Conservation (phyloP, 2,888 invertebrate genomes). For the Eupithecia inturbata region DNA sequence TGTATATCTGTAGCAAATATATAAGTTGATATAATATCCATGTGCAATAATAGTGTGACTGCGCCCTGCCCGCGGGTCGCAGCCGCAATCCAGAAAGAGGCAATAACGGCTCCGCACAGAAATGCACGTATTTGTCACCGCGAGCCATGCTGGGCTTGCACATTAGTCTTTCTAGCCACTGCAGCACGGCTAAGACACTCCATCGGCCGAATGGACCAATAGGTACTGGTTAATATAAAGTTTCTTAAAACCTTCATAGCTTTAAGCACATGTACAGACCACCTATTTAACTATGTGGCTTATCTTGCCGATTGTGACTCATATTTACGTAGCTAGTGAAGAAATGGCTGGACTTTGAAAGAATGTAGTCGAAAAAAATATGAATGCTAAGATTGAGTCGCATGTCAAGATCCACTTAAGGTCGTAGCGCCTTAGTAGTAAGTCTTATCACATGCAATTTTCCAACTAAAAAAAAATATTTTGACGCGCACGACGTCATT, state of each 20-base stretch:
- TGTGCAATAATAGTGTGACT: neutral
- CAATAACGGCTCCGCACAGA: conserved; percentile 7
- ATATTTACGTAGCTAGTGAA: too few relatives aligned
- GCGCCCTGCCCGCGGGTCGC: neutral
- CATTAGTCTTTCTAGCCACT: neutral
- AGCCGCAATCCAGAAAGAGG: conserved; percentile 18
- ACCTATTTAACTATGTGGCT: too few relatives aligned
- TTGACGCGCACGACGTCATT: neutral
- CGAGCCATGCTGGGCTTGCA: neutral
- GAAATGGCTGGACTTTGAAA: too few relatives aligned
- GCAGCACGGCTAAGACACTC: neutral
- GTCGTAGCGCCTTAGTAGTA: neutral
- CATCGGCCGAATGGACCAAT: too few relatives aligned
- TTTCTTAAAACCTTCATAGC: too few relatives aligned
- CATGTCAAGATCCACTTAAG: neutral
- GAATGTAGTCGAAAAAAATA: too few relatives aligned
- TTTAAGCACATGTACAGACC: too few relatives aligned
- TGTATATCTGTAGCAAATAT: neutral
- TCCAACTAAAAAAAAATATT: neutral
- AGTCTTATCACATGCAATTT: neutral
- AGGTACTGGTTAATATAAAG: too few relatives aligned
- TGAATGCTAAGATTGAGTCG: neutral
- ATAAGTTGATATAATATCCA: neutral
- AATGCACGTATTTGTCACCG: conserved; percentile 23
- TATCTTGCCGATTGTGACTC: too few relatives aligned